phyloP scores from a whole-genome alignment of 2,113 vertebrate species.

The Sinocyclocheilus maitianheensis region DNA sequence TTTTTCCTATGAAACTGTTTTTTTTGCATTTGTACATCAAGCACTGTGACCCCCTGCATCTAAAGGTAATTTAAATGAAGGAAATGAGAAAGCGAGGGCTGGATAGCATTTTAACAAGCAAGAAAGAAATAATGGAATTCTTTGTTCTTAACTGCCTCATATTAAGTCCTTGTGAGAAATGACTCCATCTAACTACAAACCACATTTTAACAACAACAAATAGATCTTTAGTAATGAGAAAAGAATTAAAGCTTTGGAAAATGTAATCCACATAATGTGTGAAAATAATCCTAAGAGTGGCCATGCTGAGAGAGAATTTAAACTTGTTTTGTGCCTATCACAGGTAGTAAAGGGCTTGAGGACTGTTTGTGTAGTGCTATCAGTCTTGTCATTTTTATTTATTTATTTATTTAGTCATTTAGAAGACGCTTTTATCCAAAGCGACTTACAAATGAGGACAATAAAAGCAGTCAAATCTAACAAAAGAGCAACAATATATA shows the following conservation, averaged over 20 bases:
- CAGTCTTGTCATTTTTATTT: background rate
- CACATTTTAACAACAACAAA: slow-evolving; percentile 24
- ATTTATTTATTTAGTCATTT: too few species aligned
- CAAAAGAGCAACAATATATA: too few species aligned
- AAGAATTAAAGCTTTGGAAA: slow-evolving; percentile 10
- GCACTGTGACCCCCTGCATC: background rate
- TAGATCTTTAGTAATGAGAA: slow-evolving; percentile 33
- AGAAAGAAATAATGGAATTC: slow-evolving; percentile 14
- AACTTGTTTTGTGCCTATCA: background rate
- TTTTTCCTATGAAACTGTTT: background rate
- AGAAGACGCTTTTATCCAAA: too few species aligned
- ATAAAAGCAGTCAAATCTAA: too few species aligned
- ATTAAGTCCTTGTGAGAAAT: slow-evolving; percentile 30
- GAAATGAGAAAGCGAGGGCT: background rate
- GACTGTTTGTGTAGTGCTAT: background rate
- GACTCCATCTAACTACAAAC: slow-evolving; percentile 29
- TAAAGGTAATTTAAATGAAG: slow-evolving; percentile 7
- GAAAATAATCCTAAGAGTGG: background rate
- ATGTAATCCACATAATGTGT: background rate
- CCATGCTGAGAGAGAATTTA: background rate
- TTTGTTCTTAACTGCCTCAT: slow-evolving; percentile 20
- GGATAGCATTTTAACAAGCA: slow-evolving; percentile 1
- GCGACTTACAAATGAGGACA: too few species aligned
- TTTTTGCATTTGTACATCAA: background rate
- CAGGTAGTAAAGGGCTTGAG: background rate